These are phyloP conservation scores for Lasioglossum albipes DNA, from an alignment of 1,140 invertebrate genomes.

Conservation along the genomic window DNA sequence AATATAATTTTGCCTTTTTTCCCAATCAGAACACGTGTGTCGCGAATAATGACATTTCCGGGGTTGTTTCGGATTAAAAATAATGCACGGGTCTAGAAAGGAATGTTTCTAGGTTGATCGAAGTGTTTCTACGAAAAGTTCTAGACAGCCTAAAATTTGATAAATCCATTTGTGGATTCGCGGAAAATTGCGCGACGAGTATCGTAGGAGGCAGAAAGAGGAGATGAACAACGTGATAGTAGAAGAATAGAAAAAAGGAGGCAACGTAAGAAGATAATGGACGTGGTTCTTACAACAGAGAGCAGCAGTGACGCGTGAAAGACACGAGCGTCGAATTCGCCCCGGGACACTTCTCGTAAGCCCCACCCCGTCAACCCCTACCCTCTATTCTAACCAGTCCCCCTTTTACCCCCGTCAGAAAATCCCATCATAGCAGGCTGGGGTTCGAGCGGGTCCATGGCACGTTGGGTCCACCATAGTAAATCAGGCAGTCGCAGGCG, in stretches of 20 bases:
- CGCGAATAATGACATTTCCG: too few relatives aligned
- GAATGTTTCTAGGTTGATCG: too few relatives aligned
- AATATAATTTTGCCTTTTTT: too few relatives aligned
- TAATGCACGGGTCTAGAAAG: too few relatives aligned
- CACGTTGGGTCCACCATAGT: conserved; percentile 73
- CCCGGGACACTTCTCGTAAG: conserved; percentile 58
- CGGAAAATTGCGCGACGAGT: too few relatives aligned
- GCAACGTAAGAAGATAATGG: too few relatives aligned
- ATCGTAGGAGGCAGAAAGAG: too few relatives aligned
- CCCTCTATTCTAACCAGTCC: conserved; percentile 70
- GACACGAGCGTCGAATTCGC: conserved; percentile 24
- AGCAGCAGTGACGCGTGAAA: conserved; percentile 34
- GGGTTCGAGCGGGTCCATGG: conserved; percentile 56
- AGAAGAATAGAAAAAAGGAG: neutral
- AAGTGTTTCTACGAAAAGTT: too few relatives aligned
- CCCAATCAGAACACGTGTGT: too few relatives aligned
- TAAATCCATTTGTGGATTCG: too few relatives aligned
- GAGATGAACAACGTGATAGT: neutral
- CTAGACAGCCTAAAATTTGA: too few relatives aligned
- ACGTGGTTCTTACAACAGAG: neutral
- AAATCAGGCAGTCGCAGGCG: conserved; percentile 80
- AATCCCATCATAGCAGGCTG: conserved; percentile 67
- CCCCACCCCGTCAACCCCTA: conserved; percentile 71
- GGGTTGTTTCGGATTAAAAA: too few relatives aligned
- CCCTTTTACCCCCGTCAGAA: conserved; percentile 68